Evolutionary conservation across 2,888 invertebrate genomes (phyloP), one percentile per base, ranked within the genome.

Genomic region (Trichacis sp.): DNA sequence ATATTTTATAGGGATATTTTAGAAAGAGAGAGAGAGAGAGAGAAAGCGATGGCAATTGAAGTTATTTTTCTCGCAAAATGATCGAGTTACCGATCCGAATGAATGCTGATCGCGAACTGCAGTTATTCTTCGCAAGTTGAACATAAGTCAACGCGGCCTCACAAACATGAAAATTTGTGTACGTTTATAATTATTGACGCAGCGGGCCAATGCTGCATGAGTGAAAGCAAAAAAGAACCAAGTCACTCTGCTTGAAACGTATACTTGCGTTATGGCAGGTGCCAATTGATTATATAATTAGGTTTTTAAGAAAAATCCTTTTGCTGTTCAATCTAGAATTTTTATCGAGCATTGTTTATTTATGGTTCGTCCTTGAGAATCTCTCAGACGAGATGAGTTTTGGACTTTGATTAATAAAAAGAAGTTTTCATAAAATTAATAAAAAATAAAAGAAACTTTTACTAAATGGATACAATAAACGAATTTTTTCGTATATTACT

Each of bases 201-300:
- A n/a, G 19, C 14, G 38, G 1, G 40, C 40, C 29, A 40, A 51
- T 9, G n/a, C n/a, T n/a, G 36, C 18, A 38, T 17, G 56, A 62
- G 62, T 66, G 62, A 66, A 66, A 66, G 65, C 50, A 57, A 53
- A 45, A 42, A 61, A 58, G 29, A 29, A 30, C 45, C 9, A 48
- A 59, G n/a, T n/a, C n/a, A n/a, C n/a, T n/a, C n/a, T n/a, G n/a
- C n/a, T n/a, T n/a, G n/a, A n/a, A 19, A 43, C 17, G n/a, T 5
- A 42, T 17, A 43, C n/a, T n/a, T n/a, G n/a, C n/a, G n/a, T n/a
- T n/a, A 43, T 19, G 8, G 2, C 19, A 4, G 18, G 19, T 19
- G n/a, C 8, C 18, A 14, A 19, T 8, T 40, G 2, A 40, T 40
- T 12, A 14, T 43, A 14, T 14, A 43, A 19, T 43, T 43, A 43